These are phyloP conservation scores for Myotis findleyi DNA, from an alignment of 2,797 vertebrate genomes.

Conservation along the genomic window DNA sequence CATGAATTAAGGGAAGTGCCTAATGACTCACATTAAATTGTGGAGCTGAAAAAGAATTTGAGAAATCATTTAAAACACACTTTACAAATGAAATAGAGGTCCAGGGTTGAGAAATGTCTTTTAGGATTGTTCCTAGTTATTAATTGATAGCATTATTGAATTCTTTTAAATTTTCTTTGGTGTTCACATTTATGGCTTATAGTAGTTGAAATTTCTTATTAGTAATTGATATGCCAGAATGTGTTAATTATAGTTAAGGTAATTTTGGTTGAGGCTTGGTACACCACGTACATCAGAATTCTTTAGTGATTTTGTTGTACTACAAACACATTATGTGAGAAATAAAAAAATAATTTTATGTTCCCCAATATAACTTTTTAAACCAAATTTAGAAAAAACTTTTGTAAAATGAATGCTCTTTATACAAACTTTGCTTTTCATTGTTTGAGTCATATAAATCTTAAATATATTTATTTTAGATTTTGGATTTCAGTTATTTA, in stretches of 20 bases:
- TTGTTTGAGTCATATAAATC: slow-evolving; percentile 14
- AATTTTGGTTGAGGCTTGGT: not conserved
- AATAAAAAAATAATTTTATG: slow-evolving; percentile 55
- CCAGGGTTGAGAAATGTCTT: slow-evolving; percentile 30
- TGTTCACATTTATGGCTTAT: not conserved
- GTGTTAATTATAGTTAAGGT: not conserved
- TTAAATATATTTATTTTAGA: not conserved
- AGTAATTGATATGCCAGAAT: not conserved
- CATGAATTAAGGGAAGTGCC: slow-evolving; percentile 12
- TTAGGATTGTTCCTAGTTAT: not conserved
- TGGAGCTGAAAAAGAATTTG: slow-evolving; percentile 25
- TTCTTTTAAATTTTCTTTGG: slow-evolving; percentile 31
- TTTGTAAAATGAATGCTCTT: slow-evolving; percentile 61
- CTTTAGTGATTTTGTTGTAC: slow-evolving; percentile 66
- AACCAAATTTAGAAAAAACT: slow-evolving; percentile 49
- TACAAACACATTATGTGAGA: slow-evolving; percentile 64
- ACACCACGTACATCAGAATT: not conserved
- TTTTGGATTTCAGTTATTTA: slow-evolving; percentile 30
- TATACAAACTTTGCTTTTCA: not conserved
- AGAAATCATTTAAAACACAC: slow-evolving; percentile 31
- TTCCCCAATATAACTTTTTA: slow-evolving; percentile 48
- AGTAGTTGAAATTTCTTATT: slow-evolving; percentile 34
- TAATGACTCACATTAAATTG: slow-evolving; percentile 51
- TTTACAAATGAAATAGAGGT: slow-evolving; percentile 24
- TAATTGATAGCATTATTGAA: not conserved